Conservation (phyloP, 1,140 invertebrate species). For the Helicoverpa zea region DNA sequence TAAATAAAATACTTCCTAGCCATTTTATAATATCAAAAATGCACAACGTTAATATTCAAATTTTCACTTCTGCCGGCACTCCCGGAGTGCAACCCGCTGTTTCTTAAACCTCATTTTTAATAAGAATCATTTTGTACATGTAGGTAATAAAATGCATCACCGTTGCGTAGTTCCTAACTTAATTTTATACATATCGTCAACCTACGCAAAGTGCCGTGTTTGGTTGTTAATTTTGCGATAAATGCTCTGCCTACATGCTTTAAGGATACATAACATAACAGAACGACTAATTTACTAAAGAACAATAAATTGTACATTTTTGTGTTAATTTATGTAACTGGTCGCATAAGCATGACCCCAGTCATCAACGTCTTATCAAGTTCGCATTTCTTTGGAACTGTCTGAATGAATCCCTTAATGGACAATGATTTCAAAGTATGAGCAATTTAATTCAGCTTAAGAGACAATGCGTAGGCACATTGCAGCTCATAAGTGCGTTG, state of each 20-base stretch:
- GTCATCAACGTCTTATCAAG: constrained; percentile 19
- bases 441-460: constrained; percentile 84
- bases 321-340: neutral
- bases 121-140: no score
- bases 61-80: no score
- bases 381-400: constrained; percentile 32
- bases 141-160: constrained; percentile 41
- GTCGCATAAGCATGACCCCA: neutral
- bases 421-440: constrained; percentile 77
- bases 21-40: no score
- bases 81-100: no score
- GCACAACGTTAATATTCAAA: no score
- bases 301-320: neutral
- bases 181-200: constrained; percentile 45
- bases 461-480: constrained; percentile 76
- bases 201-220: constrained; percentile 50
- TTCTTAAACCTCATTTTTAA: no score
- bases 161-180: constrained; percentile 44
- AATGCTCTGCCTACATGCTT: constrained; percentile 46
- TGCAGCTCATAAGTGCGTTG: constrained; percentile 81
- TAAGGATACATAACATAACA: constrained; percentile 9
- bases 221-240: constrained; percentile 44
- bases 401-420: constrained; percentile 67
- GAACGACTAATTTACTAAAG: neutral
- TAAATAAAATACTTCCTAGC: no score